Base-by-base conservation (phyloP, 2,113 vertebrate species). In the Alosa alosa region DNA sequence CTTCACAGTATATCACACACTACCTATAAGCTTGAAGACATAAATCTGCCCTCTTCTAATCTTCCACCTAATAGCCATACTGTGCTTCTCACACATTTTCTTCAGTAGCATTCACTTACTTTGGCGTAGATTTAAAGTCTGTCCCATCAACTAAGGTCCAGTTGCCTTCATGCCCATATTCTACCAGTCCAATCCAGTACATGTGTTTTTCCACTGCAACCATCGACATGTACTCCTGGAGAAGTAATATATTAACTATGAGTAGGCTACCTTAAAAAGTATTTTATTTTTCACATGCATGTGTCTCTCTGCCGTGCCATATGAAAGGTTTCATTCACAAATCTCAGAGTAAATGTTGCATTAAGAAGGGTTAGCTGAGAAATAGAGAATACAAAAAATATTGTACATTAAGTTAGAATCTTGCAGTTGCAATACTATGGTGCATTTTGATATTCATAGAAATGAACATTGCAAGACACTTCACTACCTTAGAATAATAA, bases 81-180 rank as follows among this genome's bases (percentile, higher is more conserved):
- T 60, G 9, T 49, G 9, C 9, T 49, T 11, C 9, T 10, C 6
- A 6, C 55, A 20, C 55, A 22, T 60, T 49, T 49, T 13, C 20
- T 60, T 22, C 55, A 60, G 20, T 10, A 78, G 36, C 36, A 78
- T 50, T 11, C 36, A 17, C 90, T 89, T 78, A 78, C 78, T 85
- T 85, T 81, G 84, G 89, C 4, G 87, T 92, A 46, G 90, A 82
- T 4, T 36, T 84, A 84, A 86, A 92, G 75, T 93, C 86, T 0
- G 90, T 94, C 84, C 93, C 92, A 22, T 95, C 93, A 45, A 94
- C 93, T 93, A 93, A 95, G 85, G 86, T 92, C 94, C 94, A 95
- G 47, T 88, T 84, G 1, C 81, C 89, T 52, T 92, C 85, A 1
- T 45, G 55, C 7, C 44, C 86, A 86, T 60, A 83, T 82, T 92